Percentiles rank a stretch among this genome's conserved stretches.
Conservation (phyloP, 92 coral and sea anemone species). For the Pocillopora grandis region DNA sequence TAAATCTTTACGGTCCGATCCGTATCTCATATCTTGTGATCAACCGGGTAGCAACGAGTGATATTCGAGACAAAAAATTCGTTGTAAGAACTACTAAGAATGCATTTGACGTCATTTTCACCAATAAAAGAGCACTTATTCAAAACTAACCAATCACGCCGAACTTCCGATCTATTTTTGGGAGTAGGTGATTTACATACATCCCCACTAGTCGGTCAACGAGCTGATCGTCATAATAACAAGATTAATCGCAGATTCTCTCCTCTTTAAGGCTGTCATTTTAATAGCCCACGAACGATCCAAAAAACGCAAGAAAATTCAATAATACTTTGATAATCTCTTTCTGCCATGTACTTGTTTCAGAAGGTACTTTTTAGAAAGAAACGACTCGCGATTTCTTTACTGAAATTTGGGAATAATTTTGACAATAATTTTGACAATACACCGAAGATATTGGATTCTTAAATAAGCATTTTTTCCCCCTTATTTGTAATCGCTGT, state of each 20-base stretch:
- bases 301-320: not conserved
- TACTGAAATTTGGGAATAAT: no score
- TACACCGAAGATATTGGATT: not conserved
- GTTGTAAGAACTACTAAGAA: conserved; percentile 25
- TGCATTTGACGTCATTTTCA: conserved; percentile 44
- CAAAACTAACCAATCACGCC: conserved; percentile 38
- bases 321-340: not conserved
- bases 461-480: not conserved
- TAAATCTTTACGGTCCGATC: not conserved
- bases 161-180: conserved; percentile 36
- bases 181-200: not conserved
- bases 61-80: conserved; percentile 47
- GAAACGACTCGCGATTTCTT: not conserved
- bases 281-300: not conserved
- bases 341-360: not conserved
- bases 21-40: not conserved
- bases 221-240: not conserved
- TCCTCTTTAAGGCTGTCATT: not conserved
- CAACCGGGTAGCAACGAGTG: conserved; percentile 31
- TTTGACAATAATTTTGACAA: not conserved
- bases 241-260: not conserved
- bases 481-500: not conserved
- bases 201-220: no score
- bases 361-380: not conserved
- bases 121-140: conserved; percentile 28